Base-by-base conservation (phyloP, 2,888 invertebrate genomes). In the Sphinx pinastri region DNA sequence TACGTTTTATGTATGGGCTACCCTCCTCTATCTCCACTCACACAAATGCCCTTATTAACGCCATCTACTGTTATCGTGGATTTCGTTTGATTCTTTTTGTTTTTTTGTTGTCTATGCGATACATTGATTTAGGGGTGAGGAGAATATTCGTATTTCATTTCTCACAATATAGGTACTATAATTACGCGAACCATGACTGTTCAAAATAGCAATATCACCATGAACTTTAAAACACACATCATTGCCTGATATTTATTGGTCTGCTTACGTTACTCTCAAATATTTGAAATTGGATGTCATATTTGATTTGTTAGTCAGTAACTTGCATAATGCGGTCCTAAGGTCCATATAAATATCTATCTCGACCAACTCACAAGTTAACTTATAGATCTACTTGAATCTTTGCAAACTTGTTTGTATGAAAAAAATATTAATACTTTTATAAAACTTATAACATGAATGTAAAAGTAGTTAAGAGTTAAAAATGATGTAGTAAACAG, bases 401-500 rank as follows among this genome's bases (percentile, higher is more conserved):
- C 25, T 25, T 25, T 25, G 2, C 25, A 25, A 25, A 25, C 25
- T 25, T 54, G 16, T 11, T 19, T 16, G 10, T 19, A 55, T 25
- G 25, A 25, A 25, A 25, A 11, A 55, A 55, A 55, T 55, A 55
- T 55, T 57, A 57, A 47, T 49, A 63, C 47, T 49, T 13, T 12
- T 12, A 63, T 16, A n/a, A 47, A 63, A 19, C 6, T 47, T 16
- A 16, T 10, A 63, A 13, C 49, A 13, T 63, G 49, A 12, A 63
- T 49, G 12, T 63, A 49, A 63, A 63, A 49, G 63, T 63, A 49
- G 63, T 63, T 60, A 47, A 47, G 54, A 69, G 71, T 73, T 73
- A 69, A 74, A 77, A 79, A 75, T 81, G 77, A 78, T 77, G 75
- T 75, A 71, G 81, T 80, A 80, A 84, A 79, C 77, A 81, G 72